Base-by-base conservation (phyloP, 2,113 vertebrate species). In the Entelurus aequoreus region DNA sequence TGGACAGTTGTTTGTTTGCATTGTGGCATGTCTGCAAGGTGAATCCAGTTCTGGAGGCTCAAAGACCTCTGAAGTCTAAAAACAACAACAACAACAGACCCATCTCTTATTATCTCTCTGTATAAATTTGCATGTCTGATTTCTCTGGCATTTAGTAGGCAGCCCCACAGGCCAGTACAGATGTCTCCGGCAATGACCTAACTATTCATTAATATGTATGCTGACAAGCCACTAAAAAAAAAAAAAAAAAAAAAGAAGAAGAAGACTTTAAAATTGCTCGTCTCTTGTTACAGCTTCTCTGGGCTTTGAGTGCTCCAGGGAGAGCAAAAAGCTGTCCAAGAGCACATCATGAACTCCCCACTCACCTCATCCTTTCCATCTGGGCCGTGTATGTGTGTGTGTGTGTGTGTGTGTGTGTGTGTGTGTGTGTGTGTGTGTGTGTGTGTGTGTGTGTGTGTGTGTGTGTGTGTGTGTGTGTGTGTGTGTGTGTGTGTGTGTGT, bases 161-260 rank as follows among this genome's bases (percentile, higher is more conserved):
- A 79, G 71, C 78, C 74, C 78, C 77, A 76, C 76, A 69, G 86
- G 79, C 78, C 85, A 86, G 84, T 84, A 80, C 86, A 86, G 86
- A 87, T 88, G 86, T 88, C 85, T 87, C 62, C 68, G 78, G 83
- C 81, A 83, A 82, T 88, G 86, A 87, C 83, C 86, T 86, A 73
- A 84, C 75, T 79, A 78, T 83, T 86, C 86, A 88, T 90, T 88
- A 90, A 89, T 86, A 89, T 88, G 85, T 76, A 90, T 82, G 84
- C 80, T 83, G 84, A 88, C 82, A 87, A 87, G 66, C 72, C 54
- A 80, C 77, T 76, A 79, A 84, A 84, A 87, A 78, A 73, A 82
- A 84, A 74, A 85, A 76, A 79, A 84, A 75, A 83, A 76, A 50
- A 50, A 9, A 13, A 54, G 12, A 37, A 54, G 14, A 55, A 38